These are phyloP conservation scores for Leptinotarsa defecta DNA, from an alignment of 1,140 invertebrate species.

Conservation along the genomic window DNA sequence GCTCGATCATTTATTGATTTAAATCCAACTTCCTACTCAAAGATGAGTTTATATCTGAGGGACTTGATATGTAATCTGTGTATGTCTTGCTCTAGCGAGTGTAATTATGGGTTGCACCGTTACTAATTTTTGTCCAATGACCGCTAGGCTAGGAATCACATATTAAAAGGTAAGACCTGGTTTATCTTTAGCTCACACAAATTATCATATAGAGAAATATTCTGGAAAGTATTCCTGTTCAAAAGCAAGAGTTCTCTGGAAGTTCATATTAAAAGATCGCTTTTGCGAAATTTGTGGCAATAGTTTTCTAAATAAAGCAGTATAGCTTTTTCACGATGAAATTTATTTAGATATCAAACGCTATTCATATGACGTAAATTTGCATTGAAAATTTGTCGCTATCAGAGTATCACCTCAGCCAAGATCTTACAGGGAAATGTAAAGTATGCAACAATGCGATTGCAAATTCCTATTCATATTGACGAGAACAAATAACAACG, in stretches of 20 bases:
- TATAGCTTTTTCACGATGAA: constrained; percentile 56
- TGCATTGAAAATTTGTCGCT: constrained; percentile 40
- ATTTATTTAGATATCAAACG: constrained; percentile 42
- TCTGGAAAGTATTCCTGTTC: constrained; percentile 28
- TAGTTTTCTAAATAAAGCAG: constrained; percentile 55
- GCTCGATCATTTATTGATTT: too few species aligned
- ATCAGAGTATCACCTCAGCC: constrained; percentile 43
- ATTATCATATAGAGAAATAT: constrained; percentile 32
- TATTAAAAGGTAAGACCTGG: too few species aligned
- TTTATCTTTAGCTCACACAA: too few species aligned
- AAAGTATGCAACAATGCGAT: constrained; percentile 47
- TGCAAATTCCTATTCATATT: constrained; percentile 74
- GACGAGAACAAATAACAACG: constrained; percentile 82
- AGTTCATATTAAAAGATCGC: constrained; percentile 58
- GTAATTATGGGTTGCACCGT: too few species aligned
- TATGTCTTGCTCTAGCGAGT: too few species aligned
- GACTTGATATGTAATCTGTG: too few species aligned
- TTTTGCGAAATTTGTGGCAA: constrained; percentile 59
- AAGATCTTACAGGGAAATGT: constrained; percentile 40
- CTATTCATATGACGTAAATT: constrained; percentile 55
- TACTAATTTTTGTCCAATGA: too few species aligned
- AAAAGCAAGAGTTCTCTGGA: constrained; percentile 30
- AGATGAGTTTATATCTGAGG: too few species aligned
- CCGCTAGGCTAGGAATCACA: too few species aligned
- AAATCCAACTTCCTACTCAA: too few species aligned